Conservation (phyloP, 2,888 invertebrate species). For the Eurytoma adleriae region DNA sequence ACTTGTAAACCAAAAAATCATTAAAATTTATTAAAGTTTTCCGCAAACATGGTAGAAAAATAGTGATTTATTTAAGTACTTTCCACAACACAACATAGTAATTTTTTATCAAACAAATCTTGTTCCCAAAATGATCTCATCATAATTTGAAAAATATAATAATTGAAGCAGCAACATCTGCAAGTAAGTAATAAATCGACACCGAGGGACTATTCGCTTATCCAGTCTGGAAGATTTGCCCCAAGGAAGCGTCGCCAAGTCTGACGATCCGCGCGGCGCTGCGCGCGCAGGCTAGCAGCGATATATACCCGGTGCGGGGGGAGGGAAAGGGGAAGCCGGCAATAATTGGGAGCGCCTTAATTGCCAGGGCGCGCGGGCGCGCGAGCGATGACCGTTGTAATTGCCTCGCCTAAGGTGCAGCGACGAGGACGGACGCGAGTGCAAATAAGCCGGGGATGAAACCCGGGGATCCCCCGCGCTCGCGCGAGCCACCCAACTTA, state of each 20-base stretch:
- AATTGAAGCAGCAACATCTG: too few relatives aligned
- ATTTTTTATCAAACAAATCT: too few relatives aligned
- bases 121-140: too few relatives aligned
- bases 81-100: too few relatives aligned
- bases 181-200: too few relatives aligned
- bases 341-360: constrained; percentile 73
- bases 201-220: too few relatives aligned
- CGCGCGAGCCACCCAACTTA: constrained; percentile 45
- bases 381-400: constrained; percentile 72
- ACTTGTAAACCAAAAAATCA: too few relatives aligned
- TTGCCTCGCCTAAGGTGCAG: constrained; percentile 68
- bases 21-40: too few relatives aligned
- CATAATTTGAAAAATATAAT: too few relatives aligned
- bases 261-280: neutral
- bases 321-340: constrained; percentile 54
- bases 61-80: too few relatives aligned
- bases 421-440: constrained; percentile 32
- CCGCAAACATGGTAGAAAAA: too few relatives aligned
- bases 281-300: neutral
- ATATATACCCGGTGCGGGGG: neutral
- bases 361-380: constrained; percentile 64
- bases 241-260: neutral
- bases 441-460: constrained; percentile 43
- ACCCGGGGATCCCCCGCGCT: neutral
- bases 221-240: neutral